Evolutionary conservation across 2,888 invertebrate genomes (phyloP), one percentile per base, ranked within the genome.

Genomic region (Phyto melanocephala): DNA sequence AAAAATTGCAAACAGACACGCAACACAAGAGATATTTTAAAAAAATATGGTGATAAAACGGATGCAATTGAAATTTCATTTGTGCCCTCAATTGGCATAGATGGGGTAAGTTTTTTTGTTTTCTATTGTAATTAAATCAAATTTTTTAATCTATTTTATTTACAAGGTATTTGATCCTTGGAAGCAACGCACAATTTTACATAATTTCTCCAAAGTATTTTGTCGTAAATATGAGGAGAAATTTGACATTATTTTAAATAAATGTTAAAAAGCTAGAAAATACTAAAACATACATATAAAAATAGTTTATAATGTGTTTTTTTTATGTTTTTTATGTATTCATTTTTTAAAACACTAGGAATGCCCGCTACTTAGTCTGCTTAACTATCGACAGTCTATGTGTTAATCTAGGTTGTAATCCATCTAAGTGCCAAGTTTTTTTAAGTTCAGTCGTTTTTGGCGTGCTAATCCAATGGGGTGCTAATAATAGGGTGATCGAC

Each of bases 41-140:
- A 85, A 45, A 87, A 86, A 28, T 89, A 90, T 68, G 91, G 90
- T 24, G 80, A 81, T 17, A 81, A 87, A 47, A 91, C 91, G 0
- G 77, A 88, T 20, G 58, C 85, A 0, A 84, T 91, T 33, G 84
- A 87, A 15, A 47, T 90, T 28, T 86, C 88, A 35, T 91, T 89
- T 86, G 88, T 91, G 3, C 91, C 91, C 40, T 87, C 87, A 15
- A 87, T 91, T 70, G 87, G 86, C 1, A 80, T 91, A n/a, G 88
- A 89, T 58, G 87, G 86, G 72, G 91, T 91, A 84, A 87, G 88
- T 87, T 60, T 15, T 54, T 15, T 17, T 15, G 11, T 47, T 47
- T 20, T 1, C 8, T 40, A n/a, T 47, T 33, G n/a, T 56, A 10
- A 17, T 42, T 24, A 20, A 65, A 33, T 50, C n/a, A 24, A 20